These are phyloP conservation scores for Periophthalmodon schlosseri DNA, from an alignment of 2,113 vertebrate genomes.

Conservation along the genomic window DNA sequence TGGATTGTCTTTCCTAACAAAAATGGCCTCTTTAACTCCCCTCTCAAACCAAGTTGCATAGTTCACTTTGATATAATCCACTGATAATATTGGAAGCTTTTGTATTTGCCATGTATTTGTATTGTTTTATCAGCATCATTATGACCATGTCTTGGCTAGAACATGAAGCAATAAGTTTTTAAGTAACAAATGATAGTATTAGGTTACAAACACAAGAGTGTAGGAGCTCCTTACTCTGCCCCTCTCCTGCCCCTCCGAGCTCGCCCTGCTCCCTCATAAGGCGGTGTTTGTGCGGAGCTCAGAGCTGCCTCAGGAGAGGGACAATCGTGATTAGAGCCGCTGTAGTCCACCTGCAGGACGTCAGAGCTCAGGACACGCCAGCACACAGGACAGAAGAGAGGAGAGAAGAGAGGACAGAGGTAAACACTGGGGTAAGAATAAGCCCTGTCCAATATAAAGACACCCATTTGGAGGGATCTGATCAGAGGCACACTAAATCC, in stretches of 20 bases:
- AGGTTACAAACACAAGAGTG: background rate
- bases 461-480: conserved; percentile 56
- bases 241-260: background rate
- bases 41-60: no score
- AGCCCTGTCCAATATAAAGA: conserved; percentile 72
- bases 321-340: conserved; percentile 47
- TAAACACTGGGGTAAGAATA: conserved; percentile 5
- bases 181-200: no score
- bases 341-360: conserved; percentile 11
- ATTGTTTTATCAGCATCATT: no score
- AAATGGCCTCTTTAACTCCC: no score
- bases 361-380: conserved; percentile 4
- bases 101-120: no score
- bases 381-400: conserved; percentile 11
- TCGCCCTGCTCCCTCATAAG: conserved; percentile 18
- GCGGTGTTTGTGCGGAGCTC: conserved; percentile 19
- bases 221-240: background rate
- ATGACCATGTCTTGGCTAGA: no score
- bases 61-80: background rate
- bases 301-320: conserved; percentile 14
- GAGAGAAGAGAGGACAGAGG: background rate
- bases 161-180: no score
- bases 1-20: no score
- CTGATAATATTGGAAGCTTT: no score
- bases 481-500: conserved; percentile 70